Percentiles rank a stretch among this genome's conserved stretches.
Evolutionary conservation across 1,140 invertebrate genomes (phyloP).

Genomic region (Bombus turneri): DNA sequence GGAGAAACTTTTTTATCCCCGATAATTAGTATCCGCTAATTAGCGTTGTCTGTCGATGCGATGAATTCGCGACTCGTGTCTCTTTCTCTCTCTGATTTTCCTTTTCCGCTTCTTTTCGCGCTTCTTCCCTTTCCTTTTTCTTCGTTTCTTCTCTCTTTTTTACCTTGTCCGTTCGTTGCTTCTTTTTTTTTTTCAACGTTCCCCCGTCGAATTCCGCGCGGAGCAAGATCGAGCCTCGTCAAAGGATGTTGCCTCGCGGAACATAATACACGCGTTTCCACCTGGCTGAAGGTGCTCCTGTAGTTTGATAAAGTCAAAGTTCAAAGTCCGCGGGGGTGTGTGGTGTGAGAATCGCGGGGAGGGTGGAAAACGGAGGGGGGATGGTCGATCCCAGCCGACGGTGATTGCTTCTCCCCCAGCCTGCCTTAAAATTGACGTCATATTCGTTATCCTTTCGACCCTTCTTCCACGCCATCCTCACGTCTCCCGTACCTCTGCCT

Average conservation of each 20-base stretch:
- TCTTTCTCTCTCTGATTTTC: neutral
- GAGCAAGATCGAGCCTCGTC: conserved; percentile 49
- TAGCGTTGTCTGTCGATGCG: conserved; percentile 43
- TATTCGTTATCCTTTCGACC: conserved; percentile 82
- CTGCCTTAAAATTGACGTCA: conserved; percentile 81
- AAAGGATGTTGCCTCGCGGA: conserved; percentile 62
- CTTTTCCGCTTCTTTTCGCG: too few species aligned
- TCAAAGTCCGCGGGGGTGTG: conserved; percentile 69
- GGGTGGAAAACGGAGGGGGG: conserved; percentile 41
- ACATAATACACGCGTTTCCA: conserved; percentile 67
- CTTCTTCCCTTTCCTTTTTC: too few species aligned
- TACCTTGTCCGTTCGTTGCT: too few species aligned
- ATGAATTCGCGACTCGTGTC: conserved; percentile 10
- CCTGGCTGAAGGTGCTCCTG: conserved; percentile 68
- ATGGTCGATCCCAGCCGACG: conserved; percentile 68
- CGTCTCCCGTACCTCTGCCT: conserved; percentile 63
- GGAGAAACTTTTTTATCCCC: conserved; percentile 19
- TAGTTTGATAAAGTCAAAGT: conserved; percentile 71
- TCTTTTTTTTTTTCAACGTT: neutral
- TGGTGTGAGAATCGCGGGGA: conserved; percentile 64
- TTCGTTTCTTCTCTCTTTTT: neutral
- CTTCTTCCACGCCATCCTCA: conserved; percentile 74
- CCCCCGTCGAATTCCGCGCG: conserved; percentile 37
- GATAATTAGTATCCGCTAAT: conserved; percentile 54
- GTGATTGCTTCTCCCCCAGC: conserved; percentile 77